Conservation (phyloP, 2,113 vertebrate genomes). For the Gobiocypris rarus region DNA sequence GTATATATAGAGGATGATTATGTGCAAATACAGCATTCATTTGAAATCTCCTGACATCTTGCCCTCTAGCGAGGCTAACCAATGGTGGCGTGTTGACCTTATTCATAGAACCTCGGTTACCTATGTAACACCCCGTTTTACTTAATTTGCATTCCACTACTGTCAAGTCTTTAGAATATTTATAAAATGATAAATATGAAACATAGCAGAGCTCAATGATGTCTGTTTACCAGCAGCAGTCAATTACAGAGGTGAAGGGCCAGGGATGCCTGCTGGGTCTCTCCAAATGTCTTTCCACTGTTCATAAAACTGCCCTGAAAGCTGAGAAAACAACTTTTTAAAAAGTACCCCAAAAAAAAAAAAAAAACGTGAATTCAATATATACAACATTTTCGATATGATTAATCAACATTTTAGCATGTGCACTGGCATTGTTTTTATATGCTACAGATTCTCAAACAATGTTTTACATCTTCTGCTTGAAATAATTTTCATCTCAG, state of each 20-base stretch:
- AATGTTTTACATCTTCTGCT: background rate
- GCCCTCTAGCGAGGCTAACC: background rate
- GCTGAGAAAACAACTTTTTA: background rate
- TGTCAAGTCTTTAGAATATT: background rate
- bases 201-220: background rate
- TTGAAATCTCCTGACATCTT: background rate
- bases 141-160: background rate
- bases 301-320: too few relatives aligned
- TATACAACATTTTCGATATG: background rate
- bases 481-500: background rate
- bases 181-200: background rate
- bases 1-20: too few relatives aligned
- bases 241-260: background rate
- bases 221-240: background rate
- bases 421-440: background rate
- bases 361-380: too few relatives aligned
- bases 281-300: too few relatives aligned
- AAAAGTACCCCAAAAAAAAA: too few relatives aligned
- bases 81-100: background rate
- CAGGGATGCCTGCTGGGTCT: background rate
- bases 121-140: background rate
- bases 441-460: background rate
- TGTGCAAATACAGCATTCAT: too few relatives aligned
- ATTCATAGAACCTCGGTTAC: background rate
- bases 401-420: background rate